Evolutionary conservation across 2,113 vertebrate species (phyloP).

Genomic region (Pelvicachromis taeniatus): DNA sequence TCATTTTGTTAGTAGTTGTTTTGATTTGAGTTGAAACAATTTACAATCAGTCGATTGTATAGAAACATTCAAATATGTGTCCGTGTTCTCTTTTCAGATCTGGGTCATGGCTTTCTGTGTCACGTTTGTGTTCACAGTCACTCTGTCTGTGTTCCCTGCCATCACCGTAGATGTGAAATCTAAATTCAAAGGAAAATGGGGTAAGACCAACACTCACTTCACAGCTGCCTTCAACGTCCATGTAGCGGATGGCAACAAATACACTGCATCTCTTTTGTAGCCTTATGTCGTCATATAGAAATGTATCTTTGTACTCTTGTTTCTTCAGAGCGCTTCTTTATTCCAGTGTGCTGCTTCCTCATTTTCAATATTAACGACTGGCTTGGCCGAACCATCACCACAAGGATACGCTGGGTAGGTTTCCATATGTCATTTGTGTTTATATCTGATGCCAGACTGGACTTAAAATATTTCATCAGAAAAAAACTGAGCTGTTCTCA

Average conservation of each 20-base stretch:
- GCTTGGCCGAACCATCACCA: constrained; percentile 78
- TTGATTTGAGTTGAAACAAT: fast-evolving
- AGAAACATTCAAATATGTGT: background rate
- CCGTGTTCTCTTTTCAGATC: constrained; percentile 61
- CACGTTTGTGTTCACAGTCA: constrained; percentile 82
- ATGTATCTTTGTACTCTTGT: background rate
- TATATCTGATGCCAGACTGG: background rate
- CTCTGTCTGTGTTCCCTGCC: constrained; percentile 84
- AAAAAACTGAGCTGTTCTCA: background rate
- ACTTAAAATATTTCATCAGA: background rate
- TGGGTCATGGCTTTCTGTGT: constrained; percentile 86
- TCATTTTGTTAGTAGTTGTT: background rate
- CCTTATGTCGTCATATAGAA: fast-evolving
- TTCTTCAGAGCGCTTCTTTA: constrained; percentile 76
- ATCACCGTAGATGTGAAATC: constrained; percentile 80
- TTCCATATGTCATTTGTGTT: background rate
- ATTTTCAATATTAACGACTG: constrained; percentile 83
- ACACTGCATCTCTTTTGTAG: background rate
- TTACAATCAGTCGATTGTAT: background rate
- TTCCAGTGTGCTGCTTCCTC: constrained; percentile 82
- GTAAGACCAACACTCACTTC: constrained; percentile 36
- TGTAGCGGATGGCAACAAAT: background rate
- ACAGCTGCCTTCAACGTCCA: fast-evolving
- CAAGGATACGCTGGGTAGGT: constrained; percentile 76
- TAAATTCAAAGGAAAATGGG: constrained; percentile 65